Conservation (phyloP, 2,888 invertebrate species). For the Watsonalla binaria region DNA sequence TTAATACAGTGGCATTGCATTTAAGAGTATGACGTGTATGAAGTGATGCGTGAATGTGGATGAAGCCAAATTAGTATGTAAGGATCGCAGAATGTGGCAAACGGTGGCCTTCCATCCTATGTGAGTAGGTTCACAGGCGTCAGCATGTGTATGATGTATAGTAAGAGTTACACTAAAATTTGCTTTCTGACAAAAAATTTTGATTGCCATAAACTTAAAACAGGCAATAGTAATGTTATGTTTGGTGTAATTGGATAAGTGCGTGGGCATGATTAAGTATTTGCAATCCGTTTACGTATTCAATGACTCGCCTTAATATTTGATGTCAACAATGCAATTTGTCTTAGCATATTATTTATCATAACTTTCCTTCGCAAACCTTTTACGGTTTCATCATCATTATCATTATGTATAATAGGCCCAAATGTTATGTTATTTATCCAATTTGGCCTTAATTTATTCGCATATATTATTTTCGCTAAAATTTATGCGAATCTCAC, state of each 20-base stretch:
- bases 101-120: no score
- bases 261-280: not conserved
- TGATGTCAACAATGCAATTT: not conserved
- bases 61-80: no score
- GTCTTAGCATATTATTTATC: not conserved
- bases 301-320: not conserved
- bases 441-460: not conserved
- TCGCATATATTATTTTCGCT: not conserved
- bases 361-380: not conserved
- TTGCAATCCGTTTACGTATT: not conserved
- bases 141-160: no score
- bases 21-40: no score
- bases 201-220: no score
- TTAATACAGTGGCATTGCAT: no score
- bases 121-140: no score
- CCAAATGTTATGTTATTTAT: not conserved
- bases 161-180: no score
- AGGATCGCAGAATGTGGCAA: no score
- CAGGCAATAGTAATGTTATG: no score
- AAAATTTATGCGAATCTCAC: conserved; percentile 13
- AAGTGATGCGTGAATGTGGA: no score
- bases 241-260: not conserved
- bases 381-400: not conserved
- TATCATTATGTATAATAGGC: not conserved
- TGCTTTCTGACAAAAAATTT: no score